phyloP scores from a whole-genome alignment of 2,888 invertebrate genomes.

The Tachina grossa region DNA sequence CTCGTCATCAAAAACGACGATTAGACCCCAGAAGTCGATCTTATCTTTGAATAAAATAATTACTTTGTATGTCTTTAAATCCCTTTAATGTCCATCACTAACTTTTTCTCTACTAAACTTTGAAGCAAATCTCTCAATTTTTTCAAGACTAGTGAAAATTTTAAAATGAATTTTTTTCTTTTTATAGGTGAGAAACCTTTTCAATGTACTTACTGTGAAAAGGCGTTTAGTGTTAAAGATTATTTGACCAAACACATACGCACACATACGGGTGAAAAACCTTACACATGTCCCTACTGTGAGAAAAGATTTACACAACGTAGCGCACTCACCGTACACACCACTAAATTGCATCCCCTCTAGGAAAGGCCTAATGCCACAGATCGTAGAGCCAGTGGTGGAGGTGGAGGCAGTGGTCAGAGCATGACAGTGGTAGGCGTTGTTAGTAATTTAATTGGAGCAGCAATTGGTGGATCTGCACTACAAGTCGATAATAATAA shows the following conservation, averaged over 20 bases:
- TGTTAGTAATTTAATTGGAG: slow-evolving; percentile 34
- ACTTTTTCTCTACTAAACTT: background rate
- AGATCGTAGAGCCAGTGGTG: slow-evolving; percentile 73
- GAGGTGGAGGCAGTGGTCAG: slow-evolving; percentile 47
- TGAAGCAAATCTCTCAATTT: background rate
- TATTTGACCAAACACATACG: slow-evolving; percentile 82
- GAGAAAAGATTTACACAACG: slow-evolving; percentile 82
- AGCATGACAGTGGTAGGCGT: slow-evolving; percentile 24
- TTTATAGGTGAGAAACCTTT: slow-evolving; percentile 81
- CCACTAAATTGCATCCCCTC: slow-evolving; percentile 82
- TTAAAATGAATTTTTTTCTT: background rate
- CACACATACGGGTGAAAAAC: slow-evolving; percentile 82
- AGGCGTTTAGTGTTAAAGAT: slow-evolving; percentile 82
- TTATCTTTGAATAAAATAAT: slow-evolving; percentile 21
- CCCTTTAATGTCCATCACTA: slow-evolving; percentile 28
- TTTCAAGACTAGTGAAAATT: slow-evolving; percentile 18
- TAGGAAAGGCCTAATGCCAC: slow-evolving; percentile 79
- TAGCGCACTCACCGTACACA: slow-evolving; percentile 81
- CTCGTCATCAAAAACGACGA: too few relatives aligned
- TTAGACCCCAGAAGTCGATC: too few relatives aligned
- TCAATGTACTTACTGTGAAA: slow-evolving; percentile 81
- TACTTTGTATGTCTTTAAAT: slow-evolving; percentile 27
- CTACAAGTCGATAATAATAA: slow-evolving; percentile 10
- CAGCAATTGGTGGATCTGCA: slow-evolving; percentile 12
- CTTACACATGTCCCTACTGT: slow-evolving; percentile 81